Conservation (phyloP, 1,140 invertebrate species). For the Probaryconus sp. region DNA sequence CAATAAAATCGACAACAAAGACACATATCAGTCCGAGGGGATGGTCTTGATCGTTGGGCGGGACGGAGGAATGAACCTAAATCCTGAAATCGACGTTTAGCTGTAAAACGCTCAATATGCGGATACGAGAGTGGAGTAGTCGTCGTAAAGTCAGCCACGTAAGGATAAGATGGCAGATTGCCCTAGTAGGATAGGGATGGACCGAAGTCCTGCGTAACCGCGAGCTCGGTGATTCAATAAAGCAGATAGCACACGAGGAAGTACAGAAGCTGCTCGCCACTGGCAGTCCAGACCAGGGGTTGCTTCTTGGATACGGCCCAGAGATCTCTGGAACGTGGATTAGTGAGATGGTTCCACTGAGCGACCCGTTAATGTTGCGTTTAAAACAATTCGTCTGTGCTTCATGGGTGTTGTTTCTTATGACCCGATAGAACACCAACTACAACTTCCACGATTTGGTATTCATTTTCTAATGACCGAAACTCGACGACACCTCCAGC, state of each 20-base stretch:
- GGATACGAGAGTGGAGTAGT: constrained; percentile 45
- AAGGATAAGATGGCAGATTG: constrained; percentile 70
- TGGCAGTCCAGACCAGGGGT: constrained; percentile 49
- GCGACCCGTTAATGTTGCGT: constrained; percentile 31
- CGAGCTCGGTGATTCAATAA: constrained; percentile 68
- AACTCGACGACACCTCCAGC: constrained; percentile 1
- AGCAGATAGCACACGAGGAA: constrained; percentile 64
- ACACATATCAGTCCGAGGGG: too few relatives aligned
- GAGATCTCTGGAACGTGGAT: constrained; percentile 33
- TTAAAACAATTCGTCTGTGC: constrained; percentile 35
- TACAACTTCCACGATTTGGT: constrained; percentile 7
- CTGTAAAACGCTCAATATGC: constrained; percentile 43
- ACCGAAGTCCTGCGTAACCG: constrained; percentile 49
- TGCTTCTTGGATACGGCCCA: constrained; percentile 67
- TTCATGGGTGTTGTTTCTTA: constrained; percentile 35
- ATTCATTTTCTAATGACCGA: constrained; percentile 34
- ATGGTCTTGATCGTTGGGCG: constrained; percentile 32
- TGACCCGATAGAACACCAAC: background rate
- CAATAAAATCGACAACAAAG: constrained; percentile 5
- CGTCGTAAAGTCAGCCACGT: constrained; percentile 54
- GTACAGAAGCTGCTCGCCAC: constrained; percentile 56
- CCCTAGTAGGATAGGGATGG: constrained; percentile 53
- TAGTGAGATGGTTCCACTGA: background rate
- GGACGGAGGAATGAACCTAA: constrained; percentile 5
- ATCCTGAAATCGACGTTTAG: constrained; percentile 49